Base-by-base conservation (phyloP, 2,888 invertebrate genomes). In the Trissoscelio sp. region DNA sequence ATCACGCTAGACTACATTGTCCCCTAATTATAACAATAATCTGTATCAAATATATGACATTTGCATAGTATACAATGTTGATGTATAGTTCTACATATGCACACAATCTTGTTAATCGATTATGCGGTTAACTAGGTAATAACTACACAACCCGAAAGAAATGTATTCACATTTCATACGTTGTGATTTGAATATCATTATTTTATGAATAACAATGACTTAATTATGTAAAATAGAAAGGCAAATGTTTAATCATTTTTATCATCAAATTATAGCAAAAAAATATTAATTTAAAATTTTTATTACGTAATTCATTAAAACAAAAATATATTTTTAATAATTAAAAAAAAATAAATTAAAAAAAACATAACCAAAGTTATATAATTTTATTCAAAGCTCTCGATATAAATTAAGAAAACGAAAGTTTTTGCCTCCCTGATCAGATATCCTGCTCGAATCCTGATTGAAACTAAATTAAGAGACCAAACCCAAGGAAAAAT, bases 91-190 rank as follows among this genome's bases (percentile, higher is more conserved):
- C 12, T 44, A 20, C 44, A 44, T 20, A 44, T 18, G 20, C 44
- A 44, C 20, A 44, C 20, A 20, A 44, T 44, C 18, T 44, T 44
- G 9, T 18, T 44, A 6, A 44, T 44, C 20, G 18, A 44, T 44
- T 44, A 44, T 18, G 20, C 11, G 44, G 20, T 44, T 44, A 44
- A 44, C 44, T 44, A 12, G 44, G 44, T 18, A 44, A 44, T 44
- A 44, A 44, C 44, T 9, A 11, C 20, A 4, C 9, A 44, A 42
- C 14, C 5, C 34, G 11, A 34, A 34, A 42, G n/a, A 37, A 37
- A 1, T 3, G 37, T 37, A 37, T 37, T 4, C n/a, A 37, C n/a
- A 9, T n/a, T n/a, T 37, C 37, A 37, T 37, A n/a, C n/a, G n/a
- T n/a, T n/a, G n/a, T n/a, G n/a, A n/a, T n/a, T n/a, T n/a, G n/a